These are phyloP conservation scores for Achroia grisella DNA, from an alignment of 1,140 invertebrate genomes.

Conservation along the genomic window DNA sequence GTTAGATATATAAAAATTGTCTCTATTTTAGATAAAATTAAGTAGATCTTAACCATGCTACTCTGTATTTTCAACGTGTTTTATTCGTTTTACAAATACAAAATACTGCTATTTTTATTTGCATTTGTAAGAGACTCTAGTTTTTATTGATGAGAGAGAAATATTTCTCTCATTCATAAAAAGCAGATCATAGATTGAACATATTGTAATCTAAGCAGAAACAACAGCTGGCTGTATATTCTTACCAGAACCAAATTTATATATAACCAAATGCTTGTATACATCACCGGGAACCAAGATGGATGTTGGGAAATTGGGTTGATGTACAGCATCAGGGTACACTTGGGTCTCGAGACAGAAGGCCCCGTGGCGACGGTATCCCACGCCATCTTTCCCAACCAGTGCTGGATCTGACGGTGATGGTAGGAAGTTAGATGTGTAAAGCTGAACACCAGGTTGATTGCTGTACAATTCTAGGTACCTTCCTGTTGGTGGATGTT, in stretches of 20 bases:
- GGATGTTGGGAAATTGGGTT: constrained; percentile 84
- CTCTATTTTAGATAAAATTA: too few species aligned
- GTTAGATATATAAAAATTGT: too few species aligned
- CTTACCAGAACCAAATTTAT: constrained; percentile 68
- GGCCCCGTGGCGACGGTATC: constrained; percentile 85
- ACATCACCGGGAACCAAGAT: constrained; percentile 82
- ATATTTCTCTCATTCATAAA: too few species aligned
- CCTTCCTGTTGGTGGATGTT: constrained; percentile 82
- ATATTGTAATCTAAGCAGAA: not conserved
- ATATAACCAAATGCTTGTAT: constrained; percentile 78
- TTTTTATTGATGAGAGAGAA: too few species aligned
- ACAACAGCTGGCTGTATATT: not conserved
- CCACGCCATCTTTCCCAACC: constrained; percentile 79
- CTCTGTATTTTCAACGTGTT: too few species aligned
- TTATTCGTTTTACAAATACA: too few species aligned
- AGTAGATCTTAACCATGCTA: too few species aligned
- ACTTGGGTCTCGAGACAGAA: constrained; percentile 95
- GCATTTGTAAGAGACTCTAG: too few species aligned
- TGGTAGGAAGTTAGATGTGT: constrained; percentile 87
- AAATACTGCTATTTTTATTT: too few species aligned
- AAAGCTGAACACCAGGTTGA: constrained; percentile 94
- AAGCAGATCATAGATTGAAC: too few species aligned
- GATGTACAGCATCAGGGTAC: constrained; percentile 93
- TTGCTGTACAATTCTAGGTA: constrained; percentile 85
- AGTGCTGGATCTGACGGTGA: constrained; percentile 65